A percentile compares a stretch with the other conserved stretches of the same genome.
Conservation (phyloP, 2,797 vertebrate genomes). For the Acrossocheilus fasciatus region DNA sequence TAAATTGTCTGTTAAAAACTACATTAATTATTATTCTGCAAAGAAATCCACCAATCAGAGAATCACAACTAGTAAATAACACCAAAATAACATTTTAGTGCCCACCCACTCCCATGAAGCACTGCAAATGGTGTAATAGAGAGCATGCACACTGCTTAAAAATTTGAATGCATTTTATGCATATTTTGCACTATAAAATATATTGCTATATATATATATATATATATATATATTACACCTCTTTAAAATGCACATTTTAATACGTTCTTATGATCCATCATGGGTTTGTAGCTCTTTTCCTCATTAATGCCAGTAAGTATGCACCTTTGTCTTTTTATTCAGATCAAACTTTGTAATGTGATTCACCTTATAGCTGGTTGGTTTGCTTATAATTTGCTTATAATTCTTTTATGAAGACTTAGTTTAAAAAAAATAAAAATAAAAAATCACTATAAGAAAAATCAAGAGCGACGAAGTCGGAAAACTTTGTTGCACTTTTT, state of each 20-base stretch:
- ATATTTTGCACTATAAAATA: too few species aligned
- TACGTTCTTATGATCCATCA: too few species aligned
- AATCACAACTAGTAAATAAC: neutral
- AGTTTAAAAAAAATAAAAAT: too few species aligned
- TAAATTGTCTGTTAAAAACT: neutral
- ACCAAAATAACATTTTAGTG: neutral
- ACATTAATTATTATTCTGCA: neutral
- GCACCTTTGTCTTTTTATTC: neutral
- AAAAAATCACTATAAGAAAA: neutral
- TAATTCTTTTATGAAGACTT: neutral
- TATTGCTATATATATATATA: too few species aligned
- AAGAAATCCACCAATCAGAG: neutral
- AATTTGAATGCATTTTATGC: too few species aligned
- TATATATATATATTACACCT: too few species aligned
- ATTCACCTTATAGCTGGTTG: neutral
- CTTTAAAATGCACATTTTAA: too few species aligned
- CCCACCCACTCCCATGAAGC: too few species aligned
- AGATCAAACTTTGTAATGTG: neutral
- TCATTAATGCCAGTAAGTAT: too few species aligned
- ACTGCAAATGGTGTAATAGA: too few species aligned
- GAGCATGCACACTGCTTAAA: too few species aligned
- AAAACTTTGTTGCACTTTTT: neutral
- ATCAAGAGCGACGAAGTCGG: neutral
- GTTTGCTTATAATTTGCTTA: neutral
- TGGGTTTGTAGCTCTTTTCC: too few species aligned